Evolutionary conservation across 2,888 invertebrate species (phyloP).

Genomic region (Sicus ferrugineus): DNA sequence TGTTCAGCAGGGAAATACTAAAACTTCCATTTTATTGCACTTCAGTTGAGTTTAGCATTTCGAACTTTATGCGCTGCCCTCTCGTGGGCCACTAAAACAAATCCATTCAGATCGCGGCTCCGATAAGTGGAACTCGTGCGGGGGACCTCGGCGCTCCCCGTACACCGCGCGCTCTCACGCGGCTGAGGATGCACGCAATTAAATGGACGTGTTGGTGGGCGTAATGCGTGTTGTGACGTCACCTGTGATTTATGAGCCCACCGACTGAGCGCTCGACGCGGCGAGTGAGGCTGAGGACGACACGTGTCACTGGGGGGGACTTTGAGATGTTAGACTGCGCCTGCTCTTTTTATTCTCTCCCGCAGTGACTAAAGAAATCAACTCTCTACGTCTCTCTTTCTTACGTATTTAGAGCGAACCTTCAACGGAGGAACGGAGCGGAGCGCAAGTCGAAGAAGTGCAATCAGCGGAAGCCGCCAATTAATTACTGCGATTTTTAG

Average conservation of each 20-base stretch:
- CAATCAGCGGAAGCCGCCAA: not conserved
- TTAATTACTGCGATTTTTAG: not conserved
- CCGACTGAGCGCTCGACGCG: not conserved
- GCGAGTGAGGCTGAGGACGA: not conserved
- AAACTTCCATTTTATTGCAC: not conserved
- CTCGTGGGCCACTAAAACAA: not conserved
- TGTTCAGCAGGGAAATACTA: not conserved
- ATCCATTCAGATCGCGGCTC: not conserved
- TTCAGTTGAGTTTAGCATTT: not conserved
- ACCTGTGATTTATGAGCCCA: slow-evolving; percentile 6
- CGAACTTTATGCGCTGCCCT: not conserved
- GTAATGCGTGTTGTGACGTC: slow-evolving; percentile 14
- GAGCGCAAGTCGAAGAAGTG: not conserved
- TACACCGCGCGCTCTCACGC: not conserved
- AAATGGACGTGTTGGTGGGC: slow-evolving; percentile 6
- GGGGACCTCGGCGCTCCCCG: not conserved
- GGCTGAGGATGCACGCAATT: not conserved
- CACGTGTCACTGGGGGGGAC: too few species aligned
- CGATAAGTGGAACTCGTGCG: not conserved
- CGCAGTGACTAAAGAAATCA: too few species aligned
- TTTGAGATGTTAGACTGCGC: too few species aligned
- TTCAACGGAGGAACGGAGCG: not conserved
- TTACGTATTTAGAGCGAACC: not conserved
- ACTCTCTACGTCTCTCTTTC: too few species aligned
- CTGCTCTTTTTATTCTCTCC: too few species aligned